Evolutionary conservation across 2,888 invertebrate genomes (phyloP).

Genomic region (Drosophila sordidapex): DNA sequence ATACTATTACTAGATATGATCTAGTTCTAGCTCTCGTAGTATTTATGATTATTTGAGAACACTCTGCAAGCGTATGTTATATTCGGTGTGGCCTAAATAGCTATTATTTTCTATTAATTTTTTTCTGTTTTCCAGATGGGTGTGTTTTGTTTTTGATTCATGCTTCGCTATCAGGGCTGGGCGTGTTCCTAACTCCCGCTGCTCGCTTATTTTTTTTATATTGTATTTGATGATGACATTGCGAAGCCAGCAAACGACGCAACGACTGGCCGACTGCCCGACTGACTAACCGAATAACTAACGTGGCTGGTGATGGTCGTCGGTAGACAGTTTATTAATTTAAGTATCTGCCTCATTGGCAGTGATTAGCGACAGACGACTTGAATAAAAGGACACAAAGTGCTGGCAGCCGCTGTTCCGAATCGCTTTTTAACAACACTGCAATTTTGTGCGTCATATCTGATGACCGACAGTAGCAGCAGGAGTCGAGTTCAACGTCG

Average conservation of each 20-base stretch:
- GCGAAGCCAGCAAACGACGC: constrained; percentile 35
- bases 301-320: constrained; percentile 1
- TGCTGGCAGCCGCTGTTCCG: constrained; percentile 61
- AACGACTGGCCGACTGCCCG: not conserved
- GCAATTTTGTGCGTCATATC: constrained; percentile 67
- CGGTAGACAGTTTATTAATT: constrained; percentile 67
- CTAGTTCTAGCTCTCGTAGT: not conserved
- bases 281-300: not conserved
- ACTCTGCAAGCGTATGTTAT: not conserved
- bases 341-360: constrained; percentile 74
- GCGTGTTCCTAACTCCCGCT: constrained; percentile 56
- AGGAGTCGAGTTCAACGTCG: constrained; percentile 30
- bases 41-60: not conserved
- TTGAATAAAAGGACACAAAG: constrained; percentile 17
- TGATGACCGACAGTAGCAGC: constrained; percentile 24
- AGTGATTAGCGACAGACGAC: constrained; percentile 64
- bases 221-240: constrained; percentile 72
- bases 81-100: constrained; percentile 1
- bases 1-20: not conserved
- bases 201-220: constrained; percentile 18
- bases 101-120: constrained; percentile 2
- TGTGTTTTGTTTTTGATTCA: constrained; percentile 76
- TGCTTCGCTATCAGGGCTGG: constrained; percentile 71
- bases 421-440: constrained; percentile 82
- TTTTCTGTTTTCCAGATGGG: constrained; percentile 43